Evolutionary conservation across 2,888 invertebrate genomes (phyloP), one percentile per base, ranked within the genome.

Genomic region (Coenonympha glycerion): DNA sequence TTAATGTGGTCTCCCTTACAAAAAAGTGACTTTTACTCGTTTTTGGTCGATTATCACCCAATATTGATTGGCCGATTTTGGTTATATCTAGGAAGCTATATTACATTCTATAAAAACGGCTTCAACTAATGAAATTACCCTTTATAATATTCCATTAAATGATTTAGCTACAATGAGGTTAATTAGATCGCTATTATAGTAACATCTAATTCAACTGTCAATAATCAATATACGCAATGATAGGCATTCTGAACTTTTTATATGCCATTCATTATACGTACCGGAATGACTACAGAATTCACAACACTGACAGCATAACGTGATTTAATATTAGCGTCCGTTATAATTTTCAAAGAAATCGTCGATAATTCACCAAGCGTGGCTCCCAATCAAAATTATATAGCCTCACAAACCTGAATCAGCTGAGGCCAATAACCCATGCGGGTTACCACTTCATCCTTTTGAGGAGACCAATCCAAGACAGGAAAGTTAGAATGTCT

Each of bases 341-440:
- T 18, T 13, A n/a, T n/a, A n/a, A n/a, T n/a, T n/a, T n/a, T n/a
- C n/a, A 39, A 21, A 37, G 4, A 39, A 39, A 15, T 15, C 22
- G 4, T 22, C 37, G 15, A 24, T 39, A 22, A 39, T 4, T 39
- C 37, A 22, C 22, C 6, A 22, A 39, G 13, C n/a, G 37, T 37
- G 13, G 21, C 11, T 16, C 21, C 16, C 21, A 41, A 49, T 49
- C 45, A 53, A 53, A 53, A 53, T 52, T 21, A 49, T 49, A 45
- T 45, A 41, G 49, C 49, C 46, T 33, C 31, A 30, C 47, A 39
- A 24, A n/a, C n/a, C n/a, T n/a, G n/a, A 18, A 37, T 37, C 34
- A 21, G 8, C 11, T 16, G 28, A 40, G 45, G 49, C 36, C 47
- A 53, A 49, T 34, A 46, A 49, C 49, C 49, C 22, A 18, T 28